These are phyloP conservation scores for Crambe crambe DNA, from an alignment of 37 sponge, comb jelly and placozoan genomes.

Conservation along the genomic window DNA sequence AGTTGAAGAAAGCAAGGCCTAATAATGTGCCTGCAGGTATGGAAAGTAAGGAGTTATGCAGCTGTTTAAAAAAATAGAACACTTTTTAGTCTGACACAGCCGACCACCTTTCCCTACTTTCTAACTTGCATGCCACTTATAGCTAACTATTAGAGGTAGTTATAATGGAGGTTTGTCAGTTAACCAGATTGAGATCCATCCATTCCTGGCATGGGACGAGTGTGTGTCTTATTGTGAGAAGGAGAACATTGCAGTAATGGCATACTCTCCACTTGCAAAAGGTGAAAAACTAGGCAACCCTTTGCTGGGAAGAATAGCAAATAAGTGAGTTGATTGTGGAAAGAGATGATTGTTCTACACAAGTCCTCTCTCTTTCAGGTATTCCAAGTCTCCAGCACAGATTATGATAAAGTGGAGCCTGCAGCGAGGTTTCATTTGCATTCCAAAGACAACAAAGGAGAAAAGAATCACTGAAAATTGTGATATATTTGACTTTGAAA, in stretches of 20 bases:
- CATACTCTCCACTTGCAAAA: slow-evolving; percentile 80
- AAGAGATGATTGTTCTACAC: not conserved
- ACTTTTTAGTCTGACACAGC: too few relatives aligned
- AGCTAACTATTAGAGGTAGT: not conserved
- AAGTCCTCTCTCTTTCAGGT: slow-evolving; percentile 21
- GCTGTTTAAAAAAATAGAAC: too few relatives aligned
- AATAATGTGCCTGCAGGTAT: slow-evolving; percentile 62
- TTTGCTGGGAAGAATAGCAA: slow-evolving; percentile 52
- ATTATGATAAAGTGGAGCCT: slow-evolving; percentile 83
- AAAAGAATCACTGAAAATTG: slow-evolving; percentile 82
- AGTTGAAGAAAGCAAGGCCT: slow-evolving; percentile 71
- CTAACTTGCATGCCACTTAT: not conserved
- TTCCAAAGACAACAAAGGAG: slow-evolving; percentile 67
- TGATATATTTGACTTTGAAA: slow-evolving; percentile 82
- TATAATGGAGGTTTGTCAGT: slow-evolving; percentile 41
- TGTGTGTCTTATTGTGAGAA: slow-evolving; percentile 62
- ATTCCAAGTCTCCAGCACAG: slow-evolving; percentile 72
- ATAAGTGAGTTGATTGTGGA: slow-evolving; percentile 34
- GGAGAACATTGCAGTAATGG: slow-evolving; percentile 68
- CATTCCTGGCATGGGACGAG: slow-evolving; percentile 71
- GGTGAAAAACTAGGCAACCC: slow-evolving; percentile 65
- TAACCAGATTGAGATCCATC: slow-evolving; percentile 83
- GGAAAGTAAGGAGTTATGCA: too few relatives aligned
- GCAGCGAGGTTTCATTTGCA: slow-evolving; percentile 82
- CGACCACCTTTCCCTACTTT: not conserved